Base-by-base conservation (phyloP, 2,888 invertebrate genomes). In the Phlogophora meticulosa region DNA sequence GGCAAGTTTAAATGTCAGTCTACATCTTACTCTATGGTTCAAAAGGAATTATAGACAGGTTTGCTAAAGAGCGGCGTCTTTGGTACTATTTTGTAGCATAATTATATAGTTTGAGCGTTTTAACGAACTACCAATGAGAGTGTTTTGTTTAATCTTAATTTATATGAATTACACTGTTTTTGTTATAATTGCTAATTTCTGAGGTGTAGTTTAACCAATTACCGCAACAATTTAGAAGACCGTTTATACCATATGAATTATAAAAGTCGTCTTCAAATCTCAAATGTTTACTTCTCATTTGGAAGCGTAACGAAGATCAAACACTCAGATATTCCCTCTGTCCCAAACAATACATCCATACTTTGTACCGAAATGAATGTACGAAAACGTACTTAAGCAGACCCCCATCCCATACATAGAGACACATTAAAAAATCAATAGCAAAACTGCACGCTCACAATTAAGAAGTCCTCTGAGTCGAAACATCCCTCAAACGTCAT, bases 341-440 rank as follows among this genome's bases (percentile, higher is more conserved):
- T 46, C 45, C n/a, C 15, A 0, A 61, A 75, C 69, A 79, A 79
- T 66, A 66, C 76, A 58, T 59, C 49, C 61, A 48, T 74, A 66
- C 57, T 55, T 67, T 56, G 69, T 69, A 57, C 67, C 67, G 67
- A 69, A 77, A 77, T 65, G 53, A 61, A 72, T 42, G 63, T 74
- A 69, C 55, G 51, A 65, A 70, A 81, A 65, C 60, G 60, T 77
- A 83, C 71, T 72, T 74, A 72, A 72, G 49, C 56, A 53, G 76
- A 76, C 72, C 74, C 76, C 68, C 75, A 46, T 57, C 65, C 72
- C 68, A 82, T 69, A 82, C 75, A 72, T 59, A 84, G 84, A 83
- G 88, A 91, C 89, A 90, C 89, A 92, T 93, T 92, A 92, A 93
- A 93, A 93, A 94, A 94, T 94, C 94, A 91, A 94, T 94, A 94